These are phyloP conservation scores for pig (Sus scrofa) DNA, from an alignment of 2,113 vertebrate genomes.

Conservation along the genomic window T2T-Sscrofa CM000812.6:56202501-56203000, in stretches of 20 bases:
- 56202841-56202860: background rate
- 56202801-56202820: background rate
- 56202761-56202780: background rate
- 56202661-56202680: slow-evolving; percentile 30
- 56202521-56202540: background rate
- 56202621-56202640: background rate
- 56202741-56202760: background rate
- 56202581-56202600: background rate
- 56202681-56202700: slow-evolving; percentile 56
- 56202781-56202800: background rate
- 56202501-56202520: background rate
- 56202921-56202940: background rate
- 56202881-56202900: background rate
- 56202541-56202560: background rate
- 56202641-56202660: slow-evolving; percentile 33
- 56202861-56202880: background rate
- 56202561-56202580: background rate
- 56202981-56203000: background rate
- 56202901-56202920: background rate
- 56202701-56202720: background rate
- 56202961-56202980: background rate
- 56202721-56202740: background rate
- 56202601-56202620: background rate
- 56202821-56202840: background rate
- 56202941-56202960: slow-evolving; percentile 6